Percentiles rank a stretch among this genome's conserved stretches.
Conservation (phyloP, 1,140 invertebrate species). For the Saxidomus purpurata region DNA sequence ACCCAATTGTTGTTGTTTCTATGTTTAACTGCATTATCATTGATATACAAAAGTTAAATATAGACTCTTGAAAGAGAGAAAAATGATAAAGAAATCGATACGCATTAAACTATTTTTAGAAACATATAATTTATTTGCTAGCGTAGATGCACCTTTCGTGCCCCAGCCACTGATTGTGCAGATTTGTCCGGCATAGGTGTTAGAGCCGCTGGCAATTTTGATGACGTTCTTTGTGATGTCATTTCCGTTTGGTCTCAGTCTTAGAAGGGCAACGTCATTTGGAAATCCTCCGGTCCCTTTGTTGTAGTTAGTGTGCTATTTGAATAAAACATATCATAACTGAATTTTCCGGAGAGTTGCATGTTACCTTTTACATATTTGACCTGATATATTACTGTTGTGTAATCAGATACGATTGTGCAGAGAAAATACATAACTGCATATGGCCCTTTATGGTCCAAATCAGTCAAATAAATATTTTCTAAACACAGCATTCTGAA, state of each 20-base stretch:
- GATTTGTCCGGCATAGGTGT: background rate
- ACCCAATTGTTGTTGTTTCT: too few relatives aligned
- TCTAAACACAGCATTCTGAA: too few relatives aligned
- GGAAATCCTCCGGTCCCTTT: slow-evolving; percentile 20
- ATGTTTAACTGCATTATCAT: too few relatives aligned
- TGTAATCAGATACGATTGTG: background rate
- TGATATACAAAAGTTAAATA: too few relatives aligned
- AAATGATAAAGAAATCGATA: too few relatives aligned
- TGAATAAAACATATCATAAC: background rate
- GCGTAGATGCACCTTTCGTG: background rate
- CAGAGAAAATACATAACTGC: too few relatives aligned
- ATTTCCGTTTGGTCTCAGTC: background rate
- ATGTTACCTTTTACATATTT: background rate
- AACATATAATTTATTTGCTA: too few relatives aligned
- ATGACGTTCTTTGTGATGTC: slow-evolving; percentile 25
- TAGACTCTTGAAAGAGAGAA: too few relatives aligned
- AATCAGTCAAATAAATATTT: too few relatives aligned
- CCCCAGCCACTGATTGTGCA: slow-evolving; percentile 47
- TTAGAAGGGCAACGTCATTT: slow-evolving; percentile 24
- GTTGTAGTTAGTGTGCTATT: slow-evolving; percentile 2
- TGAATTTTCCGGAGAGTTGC: background rate
- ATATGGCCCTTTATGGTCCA: too few relatives aligned
- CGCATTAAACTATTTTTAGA: too few relatives aligned
- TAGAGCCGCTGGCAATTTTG: background rate
- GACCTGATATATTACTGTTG: background rate